Evolutionary conservation across 2,113 vertebrate species (phyloP), one percentile per base, ranked within the genome.

Genomic region (Cololabis saira): DNA sequence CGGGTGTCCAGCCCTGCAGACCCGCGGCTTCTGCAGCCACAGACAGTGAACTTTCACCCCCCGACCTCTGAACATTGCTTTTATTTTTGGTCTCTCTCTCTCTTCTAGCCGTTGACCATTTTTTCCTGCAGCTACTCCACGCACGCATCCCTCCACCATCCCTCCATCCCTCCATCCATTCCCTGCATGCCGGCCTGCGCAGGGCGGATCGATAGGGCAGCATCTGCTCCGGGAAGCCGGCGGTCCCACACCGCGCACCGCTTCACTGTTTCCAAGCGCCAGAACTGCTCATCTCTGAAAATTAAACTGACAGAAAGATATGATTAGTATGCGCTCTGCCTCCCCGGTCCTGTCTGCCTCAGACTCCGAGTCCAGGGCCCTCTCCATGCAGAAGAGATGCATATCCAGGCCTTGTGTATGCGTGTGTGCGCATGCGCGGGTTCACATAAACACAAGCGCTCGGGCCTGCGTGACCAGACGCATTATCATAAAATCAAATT

Each of bases 21-120:
- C 45, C 2, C 42, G n/a, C 54, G 62, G 74, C 55, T 85, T 83
- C 80, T 90, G 58, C 80, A 80, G 79, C 87, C 87, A 78, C 88
- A 90, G 85, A 81, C 83, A 77, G 73, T 91, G 90, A 93, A 91
- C 91, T 93, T 91, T 93, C 82, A 91, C 91, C 91, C 91, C 91
- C 67, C 81, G 65, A 89, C 86, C 87, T 85, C 73, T 41, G 74
- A 72, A 82, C 59, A 59, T 18, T 5, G 2, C 16, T 49, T 37
- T 48, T 61, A 81, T 78, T 65, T 86, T 82, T 85, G 24, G 24
- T n/a, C n/a, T n/a, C n/a, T n/a, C n/a, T n/a, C 24, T 51, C 53
- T 68, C 76, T 76, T 78, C 60, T 71, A 84, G 81, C 81, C 68
- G 85, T 89, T 92, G 91, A 91, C 85, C 90, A 90, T 89, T 90